These are phyloP conservation scores for Pachycephala philippinensis DNA, from an alignment of 2,113 vertebrate genomes.

Conservation along the genomic window DNA sequence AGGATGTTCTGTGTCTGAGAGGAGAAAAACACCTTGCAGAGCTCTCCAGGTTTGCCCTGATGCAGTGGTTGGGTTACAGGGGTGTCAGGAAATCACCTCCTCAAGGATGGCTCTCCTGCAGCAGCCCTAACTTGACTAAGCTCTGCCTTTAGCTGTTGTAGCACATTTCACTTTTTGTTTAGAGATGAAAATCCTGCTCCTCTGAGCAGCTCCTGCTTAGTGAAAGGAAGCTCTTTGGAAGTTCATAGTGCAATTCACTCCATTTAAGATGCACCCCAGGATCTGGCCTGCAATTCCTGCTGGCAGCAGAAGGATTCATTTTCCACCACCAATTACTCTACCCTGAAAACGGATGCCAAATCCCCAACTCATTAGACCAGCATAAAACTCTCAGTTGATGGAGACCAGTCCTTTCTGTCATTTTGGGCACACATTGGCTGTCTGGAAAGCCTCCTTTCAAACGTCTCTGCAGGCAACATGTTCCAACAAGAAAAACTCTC, in stretches of 20 bases:
- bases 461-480: neutral
- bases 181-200: neutral
- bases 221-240: neutral
- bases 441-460: neutral
- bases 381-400: neutral
- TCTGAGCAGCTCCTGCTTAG: neutral
- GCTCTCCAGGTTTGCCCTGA: neutral
- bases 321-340: neutral
- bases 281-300: neutral
- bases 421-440: rapidly evolving
- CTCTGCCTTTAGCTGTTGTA: neutral
- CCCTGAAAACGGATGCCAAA: neutral
- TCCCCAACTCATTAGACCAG: neutral
- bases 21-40: neutral
- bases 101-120: neutral
- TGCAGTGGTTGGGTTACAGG: neutral
- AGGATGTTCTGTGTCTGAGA: neutral
- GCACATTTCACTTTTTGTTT: neutral
- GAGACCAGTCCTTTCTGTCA: neutral
- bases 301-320: neutral
- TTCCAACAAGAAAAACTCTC: neutral
- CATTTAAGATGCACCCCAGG: neutral
- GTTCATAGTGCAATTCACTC: neutral
- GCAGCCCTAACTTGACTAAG: neutral
- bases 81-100: neutral